Evolutionary conservation across 2,888 invertebrate genomes (phyloP).

Genomic region (Micoletzkya japonica): DNA sequence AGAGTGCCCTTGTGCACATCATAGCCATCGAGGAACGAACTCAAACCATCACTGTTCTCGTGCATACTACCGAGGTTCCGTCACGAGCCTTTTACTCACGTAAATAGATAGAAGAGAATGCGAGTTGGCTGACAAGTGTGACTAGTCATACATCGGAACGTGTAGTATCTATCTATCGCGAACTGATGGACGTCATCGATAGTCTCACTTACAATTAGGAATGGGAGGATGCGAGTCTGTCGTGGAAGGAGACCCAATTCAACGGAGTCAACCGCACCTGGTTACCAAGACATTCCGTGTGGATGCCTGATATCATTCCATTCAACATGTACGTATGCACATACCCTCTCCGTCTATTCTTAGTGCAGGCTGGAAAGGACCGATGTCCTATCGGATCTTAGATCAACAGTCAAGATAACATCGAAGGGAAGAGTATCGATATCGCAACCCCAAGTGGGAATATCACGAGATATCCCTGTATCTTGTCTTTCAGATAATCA

Average conservation of each 20-base stretch:
- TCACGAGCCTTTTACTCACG: background rate
- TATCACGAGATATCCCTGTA: background rate
- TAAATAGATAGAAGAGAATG: too few relatives aligned
- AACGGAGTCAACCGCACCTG: slow-evolving; percentile 80
- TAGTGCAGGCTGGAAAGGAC: slow-evolving; percentile 46
- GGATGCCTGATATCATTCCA: slow-evolving; percentile 84
- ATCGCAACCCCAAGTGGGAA: slow-evolving; percentile 41
- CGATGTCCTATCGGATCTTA: slow-evolving; percentile 46
- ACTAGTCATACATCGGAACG: too few relatives aligned
- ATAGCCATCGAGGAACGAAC: slow-evolving; percentile 49
- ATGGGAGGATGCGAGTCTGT: slow-evolving; percentile 82
- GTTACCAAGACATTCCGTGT: slow-evolving; percentile 80
- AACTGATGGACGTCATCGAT: too few relatives aligned
- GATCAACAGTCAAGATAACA: slow-evolving; percentile 48
- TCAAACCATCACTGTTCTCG: slow-evolving; percentile 48
- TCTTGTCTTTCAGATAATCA: slow-evolving; percentile 25
- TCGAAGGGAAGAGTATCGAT: slow-evolving; percentile 46
- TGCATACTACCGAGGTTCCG: slow-evolving; percentile 49
- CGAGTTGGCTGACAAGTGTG: too few relatives aligned
- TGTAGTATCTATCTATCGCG: too few relatives aligned
- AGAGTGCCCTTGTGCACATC: slow-evolving; percentile 53
- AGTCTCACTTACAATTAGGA: too few relatives aligned
- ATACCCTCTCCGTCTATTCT: background rate
- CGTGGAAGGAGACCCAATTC: slow-evolving; percentile 83
- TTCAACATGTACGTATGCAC: slow-evolving; percentile 78